phyloP scores from a whole-genome alignment of 2,113 vertebrate genomes.

The Bostrychus sinensis region DNA sequence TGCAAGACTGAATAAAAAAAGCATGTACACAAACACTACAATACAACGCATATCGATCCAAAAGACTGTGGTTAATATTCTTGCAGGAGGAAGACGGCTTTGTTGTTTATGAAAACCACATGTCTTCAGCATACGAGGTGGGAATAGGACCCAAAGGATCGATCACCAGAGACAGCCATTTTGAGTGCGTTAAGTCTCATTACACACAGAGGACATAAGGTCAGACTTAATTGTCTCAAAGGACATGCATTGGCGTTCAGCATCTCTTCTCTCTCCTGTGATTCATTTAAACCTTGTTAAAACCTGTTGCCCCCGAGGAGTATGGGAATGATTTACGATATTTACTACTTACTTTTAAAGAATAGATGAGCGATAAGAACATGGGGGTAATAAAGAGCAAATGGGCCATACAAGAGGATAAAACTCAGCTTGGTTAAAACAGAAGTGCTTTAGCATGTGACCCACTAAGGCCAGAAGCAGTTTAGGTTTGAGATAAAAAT shows the following conservation, averaged over 20 bases:
- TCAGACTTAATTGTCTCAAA: constrained; percentile 10
- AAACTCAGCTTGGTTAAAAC: background rate
- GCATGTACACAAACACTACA: too few species aligned
- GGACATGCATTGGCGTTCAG: background rate
- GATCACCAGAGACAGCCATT: constrained; percentile 78
- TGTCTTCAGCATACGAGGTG: constrained; percentile 73
- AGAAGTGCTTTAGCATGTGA: background rate
- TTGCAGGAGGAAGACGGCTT: constrained; percentile 60
- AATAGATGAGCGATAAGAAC: background rate
- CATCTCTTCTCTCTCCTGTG: background rate
- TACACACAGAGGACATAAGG: constrained; percentile 4
- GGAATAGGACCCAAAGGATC: constrained; percentile 71
- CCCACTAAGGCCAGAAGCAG: background rate
- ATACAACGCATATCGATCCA: too few species aligned
- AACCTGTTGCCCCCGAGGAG: background rate
- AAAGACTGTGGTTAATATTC: background rate
- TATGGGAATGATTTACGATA: background rate
- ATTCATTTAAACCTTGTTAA: background rate
- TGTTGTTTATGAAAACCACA: constrained; percentile 76
- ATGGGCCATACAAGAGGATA: background rate
- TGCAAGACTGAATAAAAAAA: too few species aligned
- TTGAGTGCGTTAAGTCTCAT: constrained; percentile 71
- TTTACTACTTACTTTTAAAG: background rate
- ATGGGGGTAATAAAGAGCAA: background rate
- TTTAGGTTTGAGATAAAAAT: background rate